These are phyloP conservation scores for Spicauda simplicius DNA, from an alignment of 2,888 invertebrate genomes.

Conservation along the genomic window DNA sequence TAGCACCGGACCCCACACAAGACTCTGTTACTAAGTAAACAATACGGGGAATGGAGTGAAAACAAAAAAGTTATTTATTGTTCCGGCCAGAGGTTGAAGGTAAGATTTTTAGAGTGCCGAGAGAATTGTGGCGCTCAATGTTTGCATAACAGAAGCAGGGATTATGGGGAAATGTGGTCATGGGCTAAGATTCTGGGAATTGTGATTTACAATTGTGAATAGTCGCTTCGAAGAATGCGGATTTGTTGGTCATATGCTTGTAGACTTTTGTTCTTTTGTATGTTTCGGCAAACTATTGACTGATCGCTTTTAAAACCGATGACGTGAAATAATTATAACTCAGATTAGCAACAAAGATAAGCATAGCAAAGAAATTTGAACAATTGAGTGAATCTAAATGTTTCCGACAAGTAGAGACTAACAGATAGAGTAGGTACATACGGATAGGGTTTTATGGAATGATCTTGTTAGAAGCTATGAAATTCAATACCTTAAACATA, in stretches of 20 bases:
- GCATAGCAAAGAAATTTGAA: no score
- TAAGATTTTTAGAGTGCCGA: slow-evolving; percentile 41
- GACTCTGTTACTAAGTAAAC: slow-evolving; percentile 55
- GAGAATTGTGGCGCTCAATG: slow-evolving; percentile 33
- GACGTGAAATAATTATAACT: no score
- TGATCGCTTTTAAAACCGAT: not conserved
- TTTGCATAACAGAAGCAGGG: slow-evolving; percentile 36
- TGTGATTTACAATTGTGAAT: slow-evolving; percentile 30
- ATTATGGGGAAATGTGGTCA: slow-evolving; percentile 32
- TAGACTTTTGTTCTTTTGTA: slow-evolving; percentile 1
- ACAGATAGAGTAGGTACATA: no score
- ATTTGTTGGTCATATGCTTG: slow-evolving; percentile 20
- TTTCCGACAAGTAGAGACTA: no score
- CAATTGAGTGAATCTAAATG: no score
- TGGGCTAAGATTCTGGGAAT: slow-evolving; percentile 24
- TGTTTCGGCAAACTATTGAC: not conserved
- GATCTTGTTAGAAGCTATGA: no score
- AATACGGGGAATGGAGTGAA: slow-evolving; percentile 49
- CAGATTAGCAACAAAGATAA: no score
- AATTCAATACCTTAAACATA: no score
- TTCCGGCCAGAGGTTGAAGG: slow-evolving; percentile 53
- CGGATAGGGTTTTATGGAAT: no score
- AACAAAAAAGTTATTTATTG: slow-evolving; percentile 50
- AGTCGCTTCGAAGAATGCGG: slow-evolving; percentile 21
- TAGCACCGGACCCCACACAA: slow-evolving; percentile 50